phyloP scores from a whole-genome alignment of 2,797 vertebrate species.

The Vespertilio murinus region DNA sequence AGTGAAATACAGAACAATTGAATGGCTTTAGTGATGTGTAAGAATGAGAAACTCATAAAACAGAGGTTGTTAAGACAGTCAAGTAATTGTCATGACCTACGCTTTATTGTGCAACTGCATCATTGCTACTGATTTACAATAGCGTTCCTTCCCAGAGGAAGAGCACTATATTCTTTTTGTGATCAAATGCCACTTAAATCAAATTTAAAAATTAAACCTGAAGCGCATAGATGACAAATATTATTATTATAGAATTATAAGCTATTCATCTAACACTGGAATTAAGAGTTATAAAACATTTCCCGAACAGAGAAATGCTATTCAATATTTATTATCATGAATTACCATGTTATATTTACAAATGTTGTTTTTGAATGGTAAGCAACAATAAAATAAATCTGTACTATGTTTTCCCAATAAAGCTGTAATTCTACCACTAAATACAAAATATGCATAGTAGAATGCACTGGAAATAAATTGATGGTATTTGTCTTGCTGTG shows the following conservation, averaged over 20 bases:
- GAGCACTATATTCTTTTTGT: neutral
- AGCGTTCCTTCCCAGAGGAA: neutral
- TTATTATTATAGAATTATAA: constrained; percentile 46
- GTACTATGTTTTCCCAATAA: constrained; percentile 45
- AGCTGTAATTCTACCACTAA: constrained; percentile 61
- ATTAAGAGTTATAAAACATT: constrained; percentile 51
- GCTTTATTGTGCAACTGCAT: neutral
- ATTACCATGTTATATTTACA: constrained; percentile 22
- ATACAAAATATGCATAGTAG: constrained; percentile 37
- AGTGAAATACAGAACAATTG: constrained; percentile 15
- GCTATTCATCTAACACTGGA: constrained; percentile 40
- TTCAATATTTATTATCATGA: constrained; percentile 56
- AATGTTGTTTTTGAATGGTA: constrained; percentile 55
- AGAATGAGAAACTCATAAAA: neutral
- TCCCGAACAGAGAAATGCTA: neutral
- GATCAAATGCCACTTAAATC: constrained; percentile 34
- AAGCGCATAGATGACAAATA: neutral
- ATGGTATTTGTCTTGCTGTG: constrained; percentile 60
- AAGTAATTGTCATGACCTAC: neutral
- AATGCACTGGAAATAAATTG: constrained; percentile 60
- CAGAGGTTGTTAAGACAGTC: neutral
- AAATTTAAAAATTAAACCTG: constrained; percentile 38
- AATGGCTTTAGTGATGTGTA: neutral
- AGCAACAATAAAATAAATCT: constrained; percentile 55
- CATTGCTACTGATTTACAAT: neutral